Evolutionary conservation across 2,113 vertebrate genomes (phyloP), one percentile per base, ranked within the genome.

Genomic region (Myiopsitta monachus): DNA sequence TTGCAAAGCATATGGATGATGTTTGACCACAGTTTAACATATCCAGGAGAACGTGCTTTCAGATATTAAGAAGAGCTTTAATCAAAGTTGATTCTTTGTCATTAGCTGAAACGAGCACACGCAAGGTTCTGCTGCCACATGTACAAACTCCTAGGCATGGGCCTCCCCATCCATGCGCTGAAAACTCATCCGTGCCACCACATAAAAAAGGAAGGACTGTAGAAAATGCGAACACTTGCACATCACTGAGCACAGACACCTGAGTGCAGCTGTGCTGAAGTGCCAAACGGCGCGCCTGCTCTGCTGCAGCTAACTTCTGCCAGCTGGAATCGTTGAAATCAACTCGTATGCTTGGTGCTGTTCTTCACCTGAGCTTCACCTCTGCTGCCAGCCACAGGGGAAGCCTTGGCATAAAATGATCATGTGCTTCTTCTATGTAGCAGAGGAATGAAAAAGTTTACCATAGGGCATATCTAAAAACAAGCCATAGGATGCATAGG

Each of bases 21-120:
- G 92, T 97, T 97, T 95, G 91, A 96, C 94, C 95, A 91, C 96
- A 97, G 94, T 75, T 97, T 97, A 96, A 95, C 44, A 77, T 61
- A 95, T 22, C 83, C 81, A 90, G 94, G 91, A 68, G 95, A 95
- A 94, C 43, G 55, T 73, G 77, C 64, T 96, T 70, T 94, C 72
- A 66, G 90, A 95, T 62, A 82, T 88, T 95, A 90, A 88, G 74
- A 83, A 80, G 87, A 82, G 43, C 64, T 96, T 97, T 95, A 96
- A 97, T 92, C 91, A 93, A 91, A 91, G 79, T 57, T 64, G 87
- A 63, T 84, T 91, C 69, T 22, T 91, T 82, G 57, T 72, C 70
- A 9, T 90, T 69, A 92, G 83, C 72, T 67, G 85, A 93, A 83
- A 87, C 2, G 26, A 93, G 83, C 49, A 62, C 86, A 95, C 1